Percentiles rank a stretch among this genome's conserved stretches.
These are phyloP conservation scores for Saguinus midas DNA, from an alignment of 2,113 vertebrate species.

Conservation along the genomic window DNA sequence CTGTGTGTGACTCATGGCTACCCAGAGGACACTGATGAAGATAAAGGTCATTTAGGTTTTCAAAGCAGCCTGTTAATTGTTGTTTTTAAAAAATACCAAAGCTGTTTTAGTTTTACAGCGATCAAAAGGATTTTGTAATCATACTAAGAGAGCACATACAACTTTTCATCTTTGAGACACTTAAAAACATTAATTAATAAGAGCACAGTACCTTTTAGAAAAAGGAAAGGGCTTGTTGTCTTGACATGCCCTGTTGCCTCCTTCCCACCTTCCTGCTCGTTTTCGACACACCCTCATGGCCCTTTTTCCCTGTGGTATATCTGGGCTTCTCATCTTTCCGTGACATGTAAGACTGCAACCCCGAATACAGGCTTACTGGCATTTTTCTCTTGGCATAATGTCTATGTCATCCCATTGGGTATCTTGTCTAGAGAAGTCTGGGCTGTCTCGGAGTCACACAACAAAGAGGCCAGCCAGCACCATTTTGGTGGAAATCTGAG, in stretches of 20 bases:
- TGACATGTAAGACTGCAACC: neutral
- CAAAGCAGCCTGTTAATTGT: slow-evolving; percentile 61
- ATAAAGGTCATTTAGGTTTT: slow-evolving; percentile 77
- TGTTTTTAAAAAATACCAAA: slow-evolving; percentile 56
- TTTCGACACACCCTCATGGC: neutral
- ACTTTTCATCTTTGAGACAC: slow-evolving; percentile 73
- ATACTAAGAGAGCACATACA: neutral
- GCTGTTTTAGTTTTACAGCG: slow-evolving; percentile 53
- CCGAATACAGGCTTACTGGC: neutral
- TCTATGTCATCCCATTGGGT: neutral
- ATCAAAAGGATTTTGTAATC: slow-evolving; percentile 75
- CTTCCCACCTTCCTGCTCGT: neutral
- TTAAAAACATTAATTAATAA: slow-evolving; percentile 77
- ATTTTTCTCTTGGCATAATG: neutral
- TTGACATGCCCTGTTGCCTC: slow-evolving; percentile 26
- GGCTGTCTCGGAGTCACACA: neutral
- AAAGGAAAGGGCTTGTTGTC: slow-evolving; percentile 49
- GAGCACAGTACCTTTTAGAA: slow-evolving; percentile 42
- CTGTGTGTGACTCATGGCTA: slow-evolving; percentile 65
- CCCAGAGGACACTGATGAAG: slow-evolving; percentile 69
- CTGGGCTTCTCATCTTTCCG: slow-evolving; percentile 11
- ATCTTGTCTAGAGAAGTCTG: neutral
- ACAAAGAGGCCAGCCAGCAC: neutral
- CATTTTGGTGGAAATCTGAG: neutral
- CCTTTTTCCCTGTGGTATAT: neutral